Evolutionary conservation across 2,888 invertebrate genomes (phyloP).

Genomic region (Bedellia somnulentella): DNA sequence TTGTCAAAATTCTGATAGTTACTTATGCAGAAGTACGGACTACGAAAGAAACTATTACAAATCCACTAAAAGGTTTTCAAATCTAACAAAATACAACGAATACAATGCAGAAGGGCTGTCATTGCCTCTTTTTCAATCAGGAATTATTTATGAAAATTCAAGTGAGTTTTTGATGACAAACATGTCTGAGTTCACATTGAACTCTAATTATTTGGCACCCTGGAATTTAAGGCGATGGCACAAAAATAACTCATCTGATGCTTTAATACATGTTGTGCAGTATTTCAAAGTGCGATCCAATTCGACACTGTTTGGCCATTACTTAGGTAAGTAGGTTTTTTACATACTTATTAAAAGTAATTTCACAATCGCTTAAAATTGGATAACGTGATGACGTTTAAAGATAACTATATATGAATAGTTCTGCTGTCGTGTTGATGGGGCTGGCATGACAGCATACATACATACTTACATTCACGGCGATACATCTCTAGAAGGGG

Average conservation of each 20-base stretch:
- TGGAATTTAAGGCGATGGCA: background rate
- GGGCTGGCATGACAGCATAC: too few species aligned
- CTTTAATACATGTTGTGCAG: constrained; percentile 26
- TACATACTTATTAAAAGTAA: too few species aligned
- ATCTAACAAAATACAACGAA: constrained; percentile 23
- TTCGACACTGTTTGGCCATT: constrained; percentile 34
- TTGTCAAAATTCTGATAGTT: background rate
- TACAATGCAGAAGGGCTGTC: constrained; percentile 19
- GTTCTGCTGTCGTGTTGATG: too few species aligned
- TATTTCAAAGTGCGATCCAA: constrained; percentile 43
- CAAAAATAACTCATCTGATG: background rate
- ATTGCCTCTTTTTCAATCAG: constrained; percentile 24
- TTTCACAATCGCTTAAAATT: too few species aligned
- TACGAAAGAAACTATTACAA: constrained; percentile 30
- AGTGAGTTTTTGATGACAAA: constrained; percentile 28
- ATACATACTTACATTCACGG: too few species aligned
- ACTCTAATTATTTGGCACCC: background rate
- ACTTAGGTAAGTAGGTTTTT: constrained; percentile 32
- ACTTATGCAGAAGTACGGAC: constrained; percentile 19
- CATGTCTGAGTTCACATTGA: constrained; percentile 18
- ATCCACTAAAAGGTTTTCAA: constrained; percentile 25
- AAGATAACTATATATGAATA: too few species aligned
- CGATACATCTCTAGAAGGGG: too few species aligned
- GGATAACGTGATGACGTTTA: too few species aligned
- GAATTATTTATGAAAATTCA: constrained; percentile 28